Conservation (phyloP, 1,140 invertebrate genomes). For the Drosophila ogumai region DNA sequence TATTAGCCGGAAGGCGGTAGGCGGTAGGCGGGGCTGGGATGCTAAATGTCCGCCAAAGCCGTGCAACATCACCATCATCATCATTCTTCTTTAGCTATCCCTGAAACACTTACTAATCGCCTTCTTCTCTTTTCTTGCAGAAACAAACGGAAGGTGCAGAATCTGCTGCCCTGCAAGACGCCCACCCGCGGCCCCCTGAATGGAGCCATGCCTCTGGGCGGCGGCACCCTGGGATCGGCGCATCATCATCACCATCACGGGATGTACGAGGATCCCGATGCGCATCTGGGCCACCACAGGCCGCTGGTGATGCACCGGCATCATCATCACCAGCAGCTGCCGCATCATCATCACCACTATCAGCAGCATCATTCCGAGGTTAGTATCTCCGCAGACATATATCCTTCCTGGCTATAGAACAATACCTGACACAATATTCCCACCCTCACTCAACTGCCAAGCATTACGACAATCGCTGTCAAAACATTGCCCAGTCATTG, state of each 20-base stretch:
- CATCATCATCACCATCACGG: slow-evolving; percentile 80
- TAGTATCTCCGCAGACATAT: slow-evolving; percentile 47
- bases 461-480: slow-evolving; percentile 79
- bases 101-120: slow-evolving; percentile 25
- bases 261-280: slow-evolving; percentile 87
- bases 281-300: slow-evolving; percentile 80
- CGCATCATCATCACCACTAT: slow-evolving; percentile 69
- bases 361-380: slow-evolving; percentile 84
- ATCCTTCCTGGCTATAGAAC: not conserved
- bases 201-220: slow-evolving; percentile 76
- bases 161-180: slow-evolving; percentile 89
- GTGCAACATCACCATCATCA: slow-evolving; percentile 63
- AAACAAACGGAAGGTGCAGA: slow-evolving; percentile 90
- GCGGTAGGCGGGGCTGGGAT: not conserved
- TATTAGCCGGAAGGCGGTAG: slow-evolving; percentile 47
- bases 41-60: slow-evolving; percentile 35
- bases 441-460: slow-evolving; percentile 17
- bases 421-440: not conserved
- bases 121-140: slow-evolving; percentile 85
- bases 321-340: slow-evolving; percentile 84
- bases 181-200: slow-evolving; percentile 87
- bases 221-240: slow-evolving; percentile 41
- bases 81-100: slow-evolving; percentile 34
- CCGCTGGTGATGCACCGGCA: slow-evolving; percentile 83
- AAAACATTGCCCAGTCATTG: slow-evolving; percentile 76